Base-by-base conservation (phyloP, 2,113 vertebrate species). In the Columba janthina region DNA sequence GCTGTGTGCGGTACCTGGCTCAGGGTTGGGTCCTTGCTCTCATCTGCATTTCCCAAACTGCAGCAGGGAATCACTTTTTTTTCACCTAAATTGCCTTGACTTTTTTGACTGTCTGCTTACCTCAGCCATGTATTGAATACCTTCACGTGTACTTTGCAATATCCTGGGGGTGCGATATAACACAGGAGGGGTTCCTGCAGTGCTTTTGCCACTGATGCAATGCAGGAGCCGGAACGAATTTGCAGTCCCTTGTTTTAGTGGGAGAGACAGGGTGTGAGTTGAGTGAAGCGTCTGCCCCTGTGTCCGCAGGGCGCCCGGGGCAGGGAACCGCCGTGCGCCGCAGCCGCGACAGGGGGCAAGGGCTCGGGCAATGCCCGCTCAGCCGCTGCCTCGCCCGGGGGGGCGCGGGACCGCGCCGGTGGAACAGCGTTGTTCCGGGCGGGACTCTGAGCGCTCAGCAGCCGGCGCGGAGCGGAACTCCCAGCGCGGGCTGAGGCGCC, bases 191-290 rank as follows among this genome's bases (percentile, higher is more conserved):
- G 6, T 70, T 28, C 21, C 28, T 6, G 24, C 1, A 19, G 0
- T 32, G 1, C 13, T 36, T 56, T 8, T 31, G 29, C 18, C 42
- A 2, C 15, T 1, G 46, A 9, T 18, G 13, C 32, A 2, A 1
- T 0, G 8, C 13, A 5, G 6, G n/a, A 4, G 4, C n/a, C 2
- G 34, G 16, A 3, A 5, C 0, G 22, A 24, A 1, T 1, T 24
- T 8, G 11, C 19, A 0, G 11, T 12, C 4, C 46, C 11, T 0
- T 1, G 9, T 2, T 4, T 22, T 21, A 15, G 1, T 0, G 67
- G n/a, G 6, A 4, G 8, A 5, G 0, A 3, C 11, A 4, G 6
- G 29, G 29, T 9, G 1, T 14, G 32, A 18, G n/a, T 1, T 1
- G 17, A 11, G n/a, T 21, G 18, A 10, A 3, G 9, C 7, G 7